These are phyloP conservation scores for Stegastes partitus DNA, from an alignment of 2,113 vertebrate genomes.

Conservation along the genomic window DNA sequence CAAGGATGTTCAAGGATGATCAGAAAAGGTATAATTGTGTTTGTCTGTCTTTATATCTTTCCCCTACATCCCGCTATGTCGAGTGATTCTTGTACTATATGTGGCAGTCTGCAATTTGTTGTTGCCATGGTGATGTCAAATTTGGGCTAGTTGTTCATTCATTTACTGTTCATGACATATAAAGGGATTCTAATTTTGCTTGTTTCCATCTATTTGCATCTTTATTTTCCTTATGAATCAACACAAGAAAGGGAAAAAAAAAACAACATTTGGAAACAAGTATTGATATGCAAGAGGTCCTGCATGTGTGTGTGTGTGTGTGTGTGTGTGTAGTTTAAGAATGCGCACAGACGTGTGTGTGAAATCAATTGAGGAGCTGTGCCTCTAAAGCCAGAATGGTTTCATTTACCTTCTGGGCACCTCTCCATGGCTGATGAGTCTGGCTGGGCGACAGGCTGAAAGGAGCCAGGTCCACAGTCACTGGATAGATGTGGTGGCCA, in stretches of 20 bases:
- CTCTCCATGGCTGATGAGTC: constrained; percentile 57
- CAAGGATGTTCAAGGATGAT: constrained; percentile 8
- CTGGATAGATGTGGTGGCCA: constrained; percentile 25
- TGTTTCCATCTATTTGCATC: constrained; percentile 31
- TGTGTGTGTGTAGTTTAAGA: constrained; percentile 29
- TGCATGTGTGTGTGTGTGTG: background rate
- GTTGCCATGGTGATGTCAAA: constrained; percentile 74
- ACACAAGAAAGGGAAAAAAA: background rate
- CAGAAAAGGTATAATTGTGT: constrained; percentile 2
- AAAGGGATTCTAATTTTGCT: constrained; percentile 23
- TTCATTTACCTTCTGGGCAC: constrained; percentile 71
- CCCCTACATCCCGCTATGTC: constrained; percentile 15
- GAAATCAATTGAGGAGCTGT: constrained; percentile 51
- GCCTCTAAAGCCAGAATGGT: constrained; percentile 45
- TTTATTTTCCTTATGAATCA: constrained; percentile 20
- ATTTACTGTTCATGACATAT: constrained; percentile 47
- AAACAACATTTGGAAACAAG: constrained; percentile 12
- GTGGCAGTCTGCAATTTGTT: constrained; percentile 51
- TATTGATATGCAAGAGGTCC: constrained; percentile 9
- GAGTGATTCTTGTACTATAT: constrained; percentile 32
- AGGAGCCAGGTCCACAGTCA: constrained; percentile 45
- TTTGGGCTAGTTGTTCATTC: constrained; percentile 54
- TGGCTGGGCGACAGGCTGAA: constrained; percentile 48
- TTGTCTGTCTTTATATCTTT: constrained; percentile 13
- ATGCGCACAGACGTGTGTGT: constrained; percentile 32